Evolutionary conservation across 1,140 invertebrate species (phyloP).

Genomic region (Lamellibrachia luymesi): DNA sequence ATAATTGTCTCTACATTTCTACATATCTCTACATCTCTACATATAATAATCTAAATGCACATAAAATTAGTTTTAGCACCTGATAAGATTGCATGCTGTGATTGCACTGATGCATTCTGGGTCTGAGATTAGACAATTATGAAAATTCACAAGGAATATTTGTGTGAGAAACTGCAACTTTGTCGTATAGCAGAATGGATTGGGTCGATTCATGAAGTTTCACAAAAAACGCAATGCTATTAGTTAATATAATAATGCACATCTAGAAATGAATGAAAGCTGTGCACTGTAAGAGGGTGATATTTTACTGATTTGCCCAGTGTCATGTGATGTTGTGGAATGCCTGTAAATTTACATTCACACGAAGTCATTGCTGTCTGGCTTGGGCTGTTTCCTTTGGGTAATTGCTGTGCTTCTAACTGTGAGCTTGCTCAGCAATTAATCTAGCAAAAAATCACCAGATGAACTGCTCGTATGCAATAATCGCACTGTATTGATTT

Average conservation of each 20-base stretch:
- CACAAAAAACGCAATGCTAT: neutral
- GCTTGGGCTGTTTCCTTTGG: neutral
- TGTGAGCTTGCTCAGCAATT: neutral
- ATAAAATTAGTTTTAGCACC: too few relatives aligned
- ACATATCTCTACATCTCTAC: too few relatives aligned
- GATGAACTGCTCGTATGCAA: neutral
- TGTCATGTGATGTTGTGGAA: neutral
- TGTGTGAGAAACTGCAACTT: neutral
- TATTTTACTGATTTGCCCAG: neutral
- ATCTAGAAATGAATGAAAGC: too few relatives aligned
- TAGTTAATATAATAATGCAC: too few relatives aligned
- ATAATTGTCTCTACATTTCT: too few relatives aligned
- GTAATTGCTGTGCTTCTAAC: neutral
- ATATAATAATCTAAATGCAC: too few relatives aligned
- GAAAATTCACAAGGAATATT: neutral
- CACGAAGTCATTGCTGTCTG: neutral
- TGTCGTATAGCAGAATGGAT: neutral
- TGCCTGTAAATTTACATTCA: neutral
- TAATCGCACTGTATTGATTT: slow-evolving; percentile 5
- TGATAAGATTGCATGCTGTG: neutral
- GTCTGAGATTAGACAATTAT: neutral
- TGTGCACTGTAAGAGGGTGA: neutral
- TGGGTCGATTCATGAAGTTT: neutral
- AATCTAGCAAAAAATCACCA: slow-evolving; percentile 5
- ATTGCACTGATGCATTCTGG: neutral